These are phyloP conservation scores for Drosophila subpulchrella DNA, from an alignment of 1,140 invertebrate species.

Conservation along the genomic window DNA sequence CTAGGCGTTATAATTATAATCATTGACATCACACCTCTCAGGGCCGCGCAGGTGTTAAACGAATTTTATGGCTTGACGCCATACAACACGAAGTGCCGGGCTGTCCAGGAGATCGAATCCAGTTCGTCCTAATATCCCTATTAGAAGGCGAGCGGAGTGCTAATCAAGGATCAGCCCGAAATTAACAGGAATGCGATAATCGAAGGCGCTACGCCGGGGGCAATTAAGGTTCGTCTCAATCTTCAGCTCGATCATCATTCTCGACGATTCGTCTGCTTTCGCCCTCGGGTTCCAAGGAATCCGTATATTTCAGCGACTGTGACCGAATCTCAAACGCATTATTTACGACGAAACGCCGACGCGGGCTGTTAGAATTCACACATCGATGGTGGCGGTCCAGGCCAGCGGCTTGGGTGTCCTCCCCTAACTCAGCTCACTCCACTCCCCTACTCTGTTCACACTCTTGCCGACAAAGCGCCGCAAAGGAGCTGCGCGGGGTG, in stretches of 20 bases:
- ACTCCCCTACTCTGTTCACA: slow-evolving; percentile 23
- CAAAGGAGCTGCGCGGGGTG: slow-evolving; percentile 26
- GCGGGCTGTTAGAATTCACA: slow-evolving; percentile 81
- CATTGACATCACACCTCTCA: slow-evolving; percentile 69
- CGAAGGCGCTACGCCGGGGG: slow-evolving; percentile 46
- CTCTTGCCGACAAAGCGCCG: slow-evolving; percentile 75
- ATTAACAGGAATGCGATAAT: slow-evolving; percentile 79
- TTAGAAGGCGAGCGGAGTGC: slow-evolving; percentile 46
- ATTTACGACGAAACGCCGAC: slow-evolving; percentile 66
- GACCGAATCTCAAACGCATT: slow-evolving; percentile 58
- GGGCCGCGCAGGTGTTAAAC: slow-evolving; percentile 63
- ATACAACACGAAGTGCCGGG: slow-evolving; percentile 10
- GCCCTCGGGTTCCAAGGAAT: slow-evolving; percentile 48
- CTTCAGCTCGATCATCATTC: slow-evolving; percentile 5
- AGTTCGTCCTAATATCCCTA: slow-evolving; percentile 15
- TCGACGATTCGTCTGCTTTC: neutral
- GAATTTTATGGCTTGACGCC: slow-evolving; percentile 79
- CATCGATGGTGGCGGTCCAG: slow-evolving; percentile 54
- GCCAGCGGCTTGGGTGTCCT: slow-evolving; percentile 72
- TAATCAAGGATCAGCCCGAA: slow-evolving; percentile 67
- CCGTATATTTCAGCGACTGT: slow-evolving; percentile 64
- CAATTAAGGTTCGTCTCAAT: slow-evolving; percentile 52
- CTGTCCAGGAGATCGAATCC: slow-evolving; percentile 10
- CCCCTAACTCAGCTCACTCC: slow-evolving; percentile 21
- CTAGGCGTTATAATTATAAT: slow-evolving; percentile 67